phyloP scores from a whole-genome alignment of 2,113 vertebrate species.

The Poeciliopsis prolifica region DNA sequence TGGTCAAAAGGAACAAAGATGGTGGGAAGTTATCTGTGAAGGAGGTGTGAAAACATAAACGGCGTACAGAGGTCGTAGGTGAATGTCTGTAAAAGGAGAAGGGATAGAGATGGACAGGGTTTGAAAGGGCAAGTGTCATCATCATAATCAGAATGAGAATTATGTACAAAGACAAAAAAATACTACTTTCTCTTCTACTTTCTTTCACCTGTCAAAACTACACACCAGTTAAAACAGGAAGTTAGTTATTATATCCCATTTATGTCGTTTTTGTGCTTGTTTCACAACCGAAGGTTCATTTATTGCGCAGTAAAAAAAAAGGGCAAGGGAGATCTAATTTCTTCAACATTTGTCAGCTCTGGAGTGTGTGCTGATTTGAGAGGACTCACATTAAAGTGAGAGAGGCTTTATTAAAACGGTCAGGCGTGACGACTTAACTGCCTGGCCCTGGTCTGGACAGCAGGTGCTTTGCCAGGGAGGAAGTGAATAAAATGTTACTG shows the following conservation, averaged over 20 bases:
- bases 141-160: constrained; percentile 53
- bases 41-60: constrained; percentile 12
- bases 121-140: constrained; percentile 23
- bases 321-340: constrained; percentile 41
- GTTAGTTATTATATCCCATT: constrained; percentile 64
- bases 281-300: constrained; percentile 30
- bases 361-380: constrained; percentile 16
- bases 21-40: constrained; percentile 16
- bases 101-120: constrained; percentile 21
- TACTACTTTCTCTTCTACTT: constrained; percentile 41
- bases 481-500: constrained; percentile 28
- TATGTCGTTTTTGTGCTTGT: constrained; percentile 49
- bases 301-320: constrained; percentile 36
- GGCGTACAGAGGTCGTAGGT: constrained; percentile 5
- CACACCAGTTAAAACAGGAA: constrained; percentile 60
- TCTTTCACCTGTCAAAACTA: constrained; percentile 49
- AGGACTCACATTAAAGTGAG: constrained; percentile 1
- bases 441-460: constrained; percentile 25
- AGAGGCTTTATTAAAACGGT: constrained; percentile 25
- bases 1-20: constrained; percentile 12
- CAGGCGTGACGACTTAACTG: constrained; percentile 18
- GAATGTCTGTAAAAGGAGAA: constrained; percentile 14
- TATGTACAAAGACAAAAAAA: constrained; percentile 42
- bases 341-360: constrained; percentile 36
- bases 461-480: constrained; percentile 40